phyloP scores from a whole-genome alignment of 1,140 invertebrate species.

The Ylistrum balloti region DNA sequence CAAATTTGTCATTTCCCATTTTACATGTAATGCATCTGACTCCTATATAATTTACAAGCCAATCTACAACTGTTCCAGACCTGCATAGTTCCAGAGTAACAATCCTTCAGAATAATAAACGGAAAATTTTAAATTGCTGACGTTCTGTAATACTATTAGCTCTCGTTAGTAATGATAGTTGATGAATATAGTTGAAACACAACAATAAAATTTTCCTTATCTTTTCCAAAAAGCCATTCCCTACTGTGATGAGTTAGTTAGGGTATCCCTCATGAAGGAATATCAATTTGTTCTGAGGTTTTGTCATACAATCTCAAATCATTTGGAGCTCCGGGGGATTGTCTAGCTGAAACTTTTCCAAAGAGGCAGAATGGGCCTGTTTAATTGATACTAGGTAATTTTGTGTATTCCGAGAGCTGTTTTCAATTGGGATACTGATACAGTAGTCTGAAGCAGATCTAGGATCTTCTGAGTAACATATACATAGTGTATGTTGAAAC shows the following conservation, averaged over 20 bases:
- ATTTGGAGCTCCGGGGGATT: not conserved
- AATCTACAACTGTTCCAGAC: not conserved
- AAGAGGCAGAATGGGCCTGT: not conserved
- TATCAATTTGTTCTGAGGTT: slow-evolving; percentile 8
- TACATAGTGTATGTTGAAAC: too few species aligned
- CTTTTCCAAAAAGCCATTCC: not conserved
- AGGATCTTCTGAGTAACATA: too few species aligned
- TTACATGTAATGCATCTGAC: too few species aligned
- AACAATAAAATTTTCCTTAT: slow-evolving; percentile 30
- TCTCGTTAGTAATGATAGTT: not conserved
- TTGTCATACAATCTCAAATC: slow-evolving; percentile 2
- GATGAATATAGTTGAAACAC: not conserved
- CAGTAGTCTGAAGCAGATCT: too few species aligned
- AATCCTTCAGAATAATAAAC: not conserved
- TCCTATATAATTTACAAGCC: not conserved
- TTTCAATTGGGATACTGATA: too few species aligned
- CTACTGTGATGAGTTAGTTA: not conserved
- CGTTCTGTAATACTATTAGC: not conserved
- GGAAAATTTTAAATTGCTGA: not conserved
- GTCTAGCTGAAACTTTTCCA: not conserved
- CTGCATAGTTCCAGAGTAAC: not conserved
- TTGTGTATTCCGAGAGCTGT: too few species aligned
- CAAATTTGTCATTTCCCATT: not conserved
- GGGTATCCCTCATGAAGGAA: not conserved
- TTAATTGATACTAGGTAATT: too few species aligned